Percentiles rank a stretch among this genome's conserved stretches.
These are phyloP conservation scores for Toxostoma redivivum DNA, from an alignment of 2,113 vertebrate genomes.

Conservation along the genomic window DNA sequence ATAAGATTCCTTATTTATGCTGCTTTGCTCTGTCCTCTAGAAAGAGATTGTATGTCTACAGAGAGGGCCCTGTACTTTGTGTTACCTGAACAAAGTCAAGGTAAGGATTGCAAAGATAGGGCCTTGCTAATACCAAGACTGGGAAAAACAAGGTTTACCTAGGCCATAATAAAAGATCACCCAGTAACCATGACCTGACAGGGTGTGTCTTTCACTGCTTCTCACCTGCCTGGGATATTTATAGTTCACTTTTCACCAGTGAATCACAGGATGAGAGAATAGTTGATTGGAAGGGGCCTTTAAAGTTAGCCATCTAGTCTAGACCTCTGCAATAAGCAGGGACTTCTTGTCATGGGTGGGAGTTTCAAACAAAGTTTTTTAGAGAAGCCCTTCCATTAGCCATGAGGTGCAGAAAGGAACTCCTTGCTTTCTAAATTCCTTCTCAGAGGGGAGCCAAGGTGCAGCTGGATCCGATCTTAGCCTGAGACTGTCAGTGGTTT, in stretches of 20 bases:
- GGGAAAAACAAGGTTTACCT: neutral
- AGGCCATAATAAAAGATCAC: neutral
- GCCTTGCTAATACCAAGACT: neutral
- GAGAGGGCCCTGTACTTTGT: neutral
- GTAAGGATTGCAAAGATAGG: neutral
- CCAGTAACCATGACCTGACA: neutral
- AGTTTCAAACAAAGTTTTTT: neutral
- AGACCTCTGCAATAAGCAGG: accelerated
- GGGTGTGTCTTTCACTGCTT: neutral
- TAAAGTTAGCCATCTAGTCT: neutral
- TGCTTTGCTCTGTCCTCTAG: neutral
- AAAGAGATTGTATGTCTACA: accelerated
- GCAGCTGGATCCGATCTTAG: neutral
- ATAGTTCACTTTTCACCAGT: accelerated
- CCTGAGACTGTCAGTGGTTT: neutral
- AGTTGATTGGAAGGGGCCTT: neutral
- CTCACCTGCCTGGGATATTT: neutral
- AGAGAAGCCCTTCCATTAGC: neutral
- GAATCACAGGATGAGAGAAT: neutral
- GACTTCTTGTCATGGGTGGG: neutral
- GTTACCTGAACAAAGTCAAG: neutral
- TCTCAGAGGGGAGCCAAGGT: neutral
- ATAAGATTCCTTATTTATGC: neutral
- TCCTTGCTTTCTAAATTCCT: neutral
- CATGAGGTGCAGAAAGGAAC: neutral